Evolutionary conservation across 2,888 invertebrate species (phyloP), one percentile per base, ranked within the genome.

Genomic region (Mythimna lalbum): DNA sequence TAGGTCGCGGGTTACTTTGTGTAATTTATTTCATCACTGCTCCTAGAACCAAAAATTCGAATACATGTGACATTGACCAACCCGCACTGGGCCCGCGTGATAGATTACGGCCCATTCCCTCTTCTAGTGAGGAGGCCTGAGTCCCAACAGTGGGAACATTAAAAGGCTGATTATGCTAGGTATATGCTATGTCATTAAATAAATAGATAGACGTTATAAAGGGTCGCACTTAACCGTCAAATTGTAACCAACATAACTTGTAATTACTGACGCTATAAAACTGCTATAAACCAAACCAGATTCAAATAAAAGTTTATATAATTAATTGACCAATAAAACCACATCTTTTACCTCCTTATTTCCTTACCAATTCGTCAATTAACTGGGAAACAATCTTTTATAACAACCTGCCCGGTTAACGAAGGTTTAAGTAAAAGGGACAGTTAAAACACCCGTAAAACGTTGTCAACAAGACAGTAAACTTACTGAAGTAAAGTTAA

Each of bases 391-490:
- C 31, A 76, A 50, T 55, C 21, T 19, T 27, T 39, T 47, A 57
- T 53, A 63, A 65, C 23, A 21, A 36, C 55, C 6, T 6, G 27
- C 5, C 12, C 49, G 21, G 36, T 69, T 53, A 57, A 73, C 62
- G 57, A 47, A 50, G 76, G 73, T 78, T 60, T 49, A 80, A 67
- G 43, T 80, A 68, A 71, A 69, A 71, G 14, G 61, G 59, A 57
- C 68, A 63, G 65, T 84, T 77, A 71, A 82, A 77, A 75, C 27
- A 39, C 52, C n/a, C 43, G 64, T 83, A 69, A 78, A 83, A 76
- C 64, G 31, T 63, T 69, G 84, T 83, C 80, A 80, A 77, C 70
- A 67, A 43, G 61, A 36, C 39, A 55, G 49, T 75, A 70, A 75
- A 74, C 62, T 71, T 73, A 63, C 64, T 73, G 61, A n/a, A 56